These are phyloP conservation scores for Pogonocichla stellata DNA, from an alignment of 2,113 vertebrate species.

Conservation along the genomic window DNA sequence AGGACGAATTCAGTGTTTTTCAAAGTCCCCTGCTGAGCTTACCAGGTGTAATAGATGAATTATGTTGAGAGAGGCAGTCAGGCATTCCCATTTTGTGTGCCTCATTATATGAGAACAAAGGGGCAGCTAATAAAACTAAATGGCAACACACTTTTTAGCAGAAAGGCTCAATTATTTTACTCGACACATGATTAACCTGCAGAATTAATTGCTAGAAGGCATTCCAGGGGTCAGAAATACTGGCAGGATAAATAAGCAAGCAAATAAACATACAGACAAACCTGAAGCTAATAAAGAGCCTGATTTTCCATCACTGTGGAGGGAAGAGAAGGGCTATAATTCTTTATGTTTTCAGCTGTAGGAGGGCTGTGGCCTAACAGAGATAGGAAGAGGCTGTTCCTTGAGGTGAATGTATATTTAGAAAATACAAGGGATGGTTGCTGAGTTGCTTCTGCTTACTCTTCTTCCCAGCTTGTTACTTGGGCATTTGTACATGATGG, in stretches of 20 bases:
- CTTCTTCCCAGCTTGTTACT: background rate
- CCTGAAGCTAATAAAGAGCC: background rate
- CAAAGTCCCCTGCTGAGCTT: background rate
- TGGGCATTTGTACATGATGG: background rate
- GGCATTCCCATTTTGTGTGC: background rate
- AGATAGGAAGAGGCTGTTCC: background rate
- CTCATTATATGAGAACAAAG: constrained; percentile 20
- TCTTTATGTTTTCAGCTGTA: background rate
- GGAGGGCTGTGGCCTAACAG: background rate
- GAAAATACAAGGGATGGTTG: background rate
- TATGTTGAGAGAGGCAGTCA: constrained; percentile 5
- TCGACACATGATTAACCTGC: constrained; percentile 12
- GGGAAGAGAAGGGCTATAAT: background rate
- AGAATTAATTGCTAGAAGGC: constrained; percentile 33
- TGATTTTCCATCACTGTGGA: background rate
- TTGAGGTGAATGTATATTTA: background rate
- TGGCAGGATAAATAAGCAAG: background rate
- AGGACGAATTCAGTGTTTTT: background rate
- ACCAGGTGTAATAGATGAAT: background rate
- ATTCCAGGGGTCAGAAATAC: background rate
- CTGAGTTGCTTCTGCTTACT: background rate
- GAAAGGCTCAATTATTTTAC: constrained; percentile 30
- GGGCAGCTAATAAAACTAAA: constrained; percentile 32
- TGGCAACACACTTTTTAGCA: background rate
- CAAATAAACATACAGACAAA: background rate